phyloP scores from a whole-genome alignment of 2,797 vertebrate genomes.

The Amblyopsis hoosieri region DNA sequence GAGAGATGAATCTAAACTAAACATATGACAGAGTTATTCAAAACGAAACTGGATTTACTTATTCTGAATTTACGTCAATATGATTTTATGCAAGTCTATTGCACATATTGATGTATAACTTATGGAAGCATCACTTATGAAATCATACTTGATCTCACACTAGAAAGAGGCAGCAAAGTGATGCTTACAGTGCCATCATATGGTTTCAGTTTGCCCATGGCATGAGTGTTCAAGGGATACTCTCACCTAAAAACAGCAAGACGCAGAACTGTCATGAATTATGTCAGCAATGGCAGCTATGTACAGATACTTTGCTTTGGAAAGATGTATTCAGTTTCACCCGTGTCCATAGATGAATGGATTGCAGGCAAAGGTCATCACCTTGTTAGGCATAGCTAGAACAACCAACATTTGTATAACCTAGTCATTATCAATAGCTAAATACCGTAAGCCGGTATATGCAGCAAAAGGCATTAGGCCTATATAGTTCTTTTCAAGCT shows the following conservation, averaged over 20 bases:
- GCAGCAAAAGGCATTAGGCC: neutral
- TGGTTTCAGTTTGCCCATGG: constrained; percentile 65
- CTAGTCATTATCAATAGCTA: neutral
- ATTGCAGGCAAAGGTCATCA: constrained; percentile 64
- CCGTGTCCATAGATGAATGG: constrained; percentile 56
- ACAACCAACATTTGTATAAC: constrained; percentile 45
- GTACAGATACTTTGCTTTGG: constrained; percentile 64
- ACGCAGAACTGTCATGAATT: constrained; percentile 67
- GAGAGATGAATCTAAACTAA: too few species aligned
- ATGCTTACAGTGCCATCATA: constrained; percentile 53
- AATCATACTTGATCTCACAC: constrained; percentile 25
- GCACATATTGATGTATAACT: neutral
- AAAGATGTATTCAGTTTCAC: constrained; percentile 62
- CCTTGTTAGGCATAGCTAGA: constrained; percentile 60
- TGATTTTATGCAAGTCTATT: neutral
- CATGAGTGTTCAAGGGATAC: constrained; percentile 60
- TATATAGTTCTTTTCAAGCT: neutral
- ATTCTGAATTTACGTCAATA: too few species aligned
- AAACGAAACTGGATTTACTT: too few species aligned
- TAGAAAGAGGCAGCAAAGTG: constrained; percentile 47
- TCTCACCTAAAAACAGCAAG: constrained; percentile 72
- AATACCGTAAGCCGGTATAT: neutral
- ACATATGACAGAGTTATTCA: too few species aligned
- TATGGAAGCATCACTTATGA: constrained; percentile 11
- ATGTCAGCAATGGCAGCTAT: constrained; percentile 73